phyloP scores from a whole-genome alignment of 2,888 invertebrate species.

The Tenthredo notha region DNA sequence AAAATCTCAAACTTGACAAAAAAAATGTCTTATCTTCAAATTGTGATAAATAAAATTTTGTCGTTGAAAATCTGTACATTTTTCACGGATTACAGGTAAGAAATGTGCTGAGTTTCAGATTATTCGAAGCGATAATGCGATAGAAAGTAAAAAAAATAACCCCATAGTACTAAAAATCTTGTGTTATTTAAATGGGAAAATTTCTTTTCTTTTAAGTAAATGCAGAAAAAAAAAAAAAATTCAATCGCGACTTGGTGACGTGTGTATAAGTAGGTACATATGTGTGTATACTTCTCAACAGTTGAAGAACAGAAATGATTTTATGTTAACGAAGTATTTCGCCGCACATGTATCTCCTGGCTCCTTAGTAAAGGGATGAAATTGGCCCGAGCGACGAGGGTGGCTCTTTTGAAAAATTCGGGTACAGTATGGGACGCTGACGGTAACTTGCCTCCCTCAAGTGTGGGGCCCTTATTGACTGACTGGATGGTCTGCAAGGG shows the following conservation, averaged over 20 bases:
- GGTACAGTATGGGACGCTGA: not conserved
- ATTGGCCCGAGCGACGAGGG: conserved; percentile 43
- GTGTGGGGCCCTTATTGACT: conserved; percentile 38
- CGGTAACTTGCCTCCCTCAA: conserved; percentile 14
- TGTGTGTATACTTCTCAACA: not conserved
- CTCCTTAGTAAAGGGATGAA: not conserved
- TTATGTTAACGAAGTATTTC: conserved; percentile 12
- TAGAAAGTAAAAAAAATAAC: too few species aligned
- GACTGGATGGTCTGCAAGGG: conserved; percentile 39
- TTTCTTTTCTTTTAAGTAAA: not conserved
- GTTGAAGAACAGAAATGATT: not conserved
- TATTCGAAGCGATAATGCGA: too few species aligned
- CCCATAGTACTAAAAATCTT: too few species aligned
- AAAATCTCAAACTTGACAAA: too few species aligned
- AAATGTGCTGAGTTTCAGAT: too few species aligned
- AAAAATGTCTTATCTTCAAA: too few species aligned
- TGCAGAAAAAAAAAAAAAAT: not conserved
- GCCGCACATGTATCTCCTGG: conserved; percentile 28
- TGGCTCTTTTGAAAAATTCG: conserved; percentile 38
- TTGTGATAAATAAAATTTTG: too few species aligned
- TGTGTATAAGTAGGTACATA: not conserved
- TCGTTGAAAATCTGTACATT: too few species aligned
- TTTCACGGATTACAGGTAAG: too few species aligned
- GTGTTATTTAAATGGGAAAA: too few species aligned
- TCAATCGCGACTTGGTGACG: not conserved